Evolutionary conservation across 2,888 invertebrate genomes (phyloP), one percentile per base, ranked within the genome.

Genomic region (Diaprepes abbreviatus): DNA sequence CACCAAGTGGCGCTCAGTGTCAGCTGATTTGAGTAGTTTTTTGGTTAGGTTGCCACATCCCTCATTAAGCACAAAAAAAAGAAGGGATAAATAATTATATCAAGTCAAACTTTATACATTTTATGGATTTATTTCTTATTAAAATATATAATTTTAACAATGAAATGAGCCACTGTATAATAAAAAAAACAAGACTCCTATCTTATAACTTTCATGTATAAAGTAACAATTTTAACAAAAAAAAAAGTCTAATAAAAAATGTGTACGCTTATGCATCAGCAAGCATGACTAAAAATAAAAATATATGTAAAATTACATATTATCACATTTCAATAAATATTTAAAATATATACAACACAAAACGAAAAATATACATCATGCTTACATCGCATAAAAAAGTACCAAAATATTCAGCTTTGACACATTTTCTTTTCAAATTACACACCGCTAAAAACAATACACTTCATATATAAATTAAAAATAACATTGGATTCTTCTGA

Each of bases 251-350:
- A 19, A 55, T 55, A n/a, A 55, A 54, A n/a, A 55, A 54, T 17
- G 9, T 43, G 45, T 12, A 28, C 31, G 28, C 16, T 33, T 54
- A 67, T 57, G 68, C 55, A 36, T 60, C 62, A 62, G 68, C 57
- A 68, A 68, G 68, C 68, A 68, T 68, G 68, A 68, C 16, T 43
- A 62, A 45, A 50, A 43, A 48, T 38, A 65, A 55, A 57, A 31
- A 31, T 31, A 48, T 55, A 63, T 63, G 54, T 63, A 52, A 68
- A 43, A 12, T 60, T 63, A 63, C 67, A 67, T 68, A 66, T 38
- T 60, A 57, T 63, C 68, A 68, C 63, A 68, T 50, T 57, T 68
- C 33, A 62, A 40, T 58, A 65, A 58, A 62, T 62, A 62, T 60
- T 64, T 54, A 54, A 63, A 64, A 64, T 48, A 65, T 58, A 65